Base-by-base conservation (phyloP, 2,797 vertebrate genomes). In the Paguma larvata region DNA sequence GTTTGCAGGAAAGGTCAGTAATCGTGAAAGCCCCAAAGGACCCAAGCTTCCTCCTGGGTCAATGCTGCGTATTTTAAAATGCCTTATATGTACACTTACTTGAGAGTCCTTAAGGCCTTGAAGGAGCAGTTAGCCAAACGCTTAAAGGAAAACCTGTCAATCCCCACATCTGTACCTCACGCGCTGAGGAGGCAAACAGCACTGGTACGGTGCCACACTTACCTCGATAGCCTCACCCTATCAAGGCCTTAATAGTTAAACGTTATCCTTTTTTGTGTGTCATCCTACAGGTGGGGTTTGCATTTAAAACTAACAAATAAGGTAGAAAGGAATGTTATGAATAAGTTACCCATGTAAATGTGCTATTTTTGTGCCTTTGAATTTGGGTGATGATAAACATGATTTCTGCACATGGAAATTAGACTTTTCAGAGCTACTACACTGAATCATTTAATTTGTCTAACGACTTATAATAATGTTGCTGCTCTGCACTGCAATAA, bases 381-480 rank as follows among this genome's bases (percentile, higher is more conserved):
- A 91, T 92, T 41, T 96, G 90, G 95, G 97, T 95, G 93, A 97
- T 97, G 87, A 97, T 97, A 97, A 97, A 97, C 97, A 94, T 93
- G 2, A 98, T 97, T 97, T 97, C 93, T 68, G 59, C 67, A 89
- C 89, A 93, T 80, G 72, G 77, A 98, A 98, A 98, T 96, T 80
- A 97, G 89, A 97, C 95, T 97, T 95, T 97, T 97, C 96, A 97
- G 79, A 98, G 91, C 70, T 90, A 96, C 92, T 72, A 93, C 11
- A 93, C 41, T 91, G 97, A 98, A 98, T 96, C 91, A 97, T 98
- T 98, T 98, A 97, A 98, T 98, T 98, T 98, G 94, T 98, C 88
- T 97, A 95, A 95, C 87, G 97, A 96, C 46, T 97, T 89, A 82
- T 78, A 98, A 98, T 97, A 97, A 98, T 62, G 85, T 82, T 51